Evolutionary conservation across 2,797 vertebrate species (phyloP).

Genomic region (Tragelaphus eurycerus): DNA sequence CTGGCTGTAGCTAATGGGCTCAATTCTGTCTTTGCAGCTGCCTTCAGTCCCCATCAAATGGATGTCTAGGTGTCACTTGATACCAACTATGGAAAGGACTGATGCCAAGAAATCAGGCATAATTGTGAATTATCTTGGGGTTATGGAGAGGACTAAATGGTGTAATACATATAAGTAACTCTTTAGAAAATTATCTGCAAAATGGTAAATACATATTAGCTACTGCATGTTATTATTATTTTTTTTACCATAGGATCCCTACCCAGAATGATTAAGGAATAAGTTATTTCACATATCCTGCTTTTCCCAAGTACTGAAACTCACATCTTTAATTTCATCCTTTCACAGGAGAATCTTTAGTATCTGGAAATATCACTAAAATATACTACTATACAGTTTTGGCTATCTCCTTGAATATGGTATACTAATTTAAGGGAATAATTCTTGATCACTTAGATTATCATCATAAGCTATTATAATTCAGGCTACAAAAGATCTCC

Average conservation of each 20-base stretch:
- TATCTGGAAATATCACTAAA: constrained; percentile 1
- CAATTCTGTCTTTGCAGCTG: neutral
- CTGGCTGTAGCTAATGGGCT: neutral
- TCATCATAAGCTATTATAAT: neutral
- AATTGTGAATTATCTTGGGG: neutral
- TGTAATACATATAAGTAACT: neutral
- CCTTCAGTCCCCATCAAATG: neutral
- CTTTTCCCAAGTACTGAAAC: constrained; percentile 20
- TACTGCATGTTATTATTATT: neutral
- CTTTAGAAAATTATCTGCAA: neutral
- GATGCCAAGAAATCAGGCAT: neutral
- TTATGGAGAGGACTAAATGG: neutral
- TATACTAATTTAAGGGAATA: neutral
- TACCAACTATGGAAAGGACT: neutral
- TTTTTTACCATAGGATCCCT: neutral
- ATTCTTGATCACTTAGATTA: neutral
- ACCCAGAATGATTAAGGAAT: neutral
- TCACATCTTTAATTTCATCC: neutral
- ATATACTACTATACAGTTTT: neutral
- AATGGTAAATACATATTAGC: neutral
- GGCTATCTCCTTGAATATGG: neutral
- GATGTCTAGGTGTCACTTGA: neutral
- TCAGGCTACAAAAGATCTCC: neutral
- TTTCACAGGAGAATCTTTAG: neutral
- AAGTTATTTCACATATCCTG: neutral